phyloP scores from a whole-genome alignment of 2,113 vertebrate species.

The Neotragus pygmaeus region DNA sequence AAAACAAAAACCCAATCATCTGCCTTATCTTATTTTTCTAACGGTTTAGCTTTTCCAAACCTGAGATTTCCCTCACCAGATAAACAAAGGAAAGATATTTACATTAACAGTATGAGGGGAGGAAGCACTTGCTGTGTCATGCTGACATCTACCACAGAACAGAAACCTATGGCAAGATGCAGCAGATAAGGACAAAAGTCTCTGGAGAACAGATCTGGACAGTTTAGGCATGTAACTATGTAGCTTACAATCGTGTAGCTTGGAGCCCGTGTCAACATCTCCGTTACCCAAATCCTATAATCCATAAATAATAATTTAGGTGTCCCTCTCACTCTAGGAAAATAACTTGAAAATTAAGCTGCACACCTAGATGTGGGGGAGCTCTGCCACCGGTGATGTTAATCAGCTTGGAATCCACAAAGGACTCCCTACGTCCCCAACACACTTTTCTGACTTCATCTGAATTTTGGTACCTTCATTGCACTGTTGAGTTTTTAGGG shows the following conservation, averaged over 20 bases:
- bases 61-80: neutral
- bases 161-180: neutral
- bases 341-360: slow-evolving; percentile 26
- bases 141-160: neutral
- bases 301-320: neutral
- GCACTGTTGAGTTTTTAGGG: neutral
- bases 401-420: neutral
- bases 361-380: neutral
- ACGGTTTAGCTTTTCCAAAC: neutral
- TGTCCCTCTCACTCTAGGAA: neutral
- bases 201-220: neutral
- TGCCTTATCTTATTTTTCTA: neutral
- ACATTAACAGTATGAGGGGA: neutral
- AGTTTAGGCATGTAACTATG: neutral
- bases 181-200: neutral
- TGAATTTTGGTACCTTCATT: neutral
- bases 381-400: neutral
- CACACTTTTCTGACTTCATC: neutral
- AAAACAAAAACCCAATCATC: neutral
- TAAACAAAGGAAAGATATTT: slow-evolving; percentile 32
- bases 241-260: neutral
- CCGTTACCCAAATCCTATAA: neutral
- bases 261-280: neutral
- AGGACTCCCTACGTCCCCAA: neutral
- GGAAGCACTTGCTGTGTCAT: neutral